Percentiles rank a stretch among this genome's conserved stretches.
Evolutionary conservation across 2,888 invertebrate species (phyloP).

Genomic region (Gnatocerus cornutus): DNA sequence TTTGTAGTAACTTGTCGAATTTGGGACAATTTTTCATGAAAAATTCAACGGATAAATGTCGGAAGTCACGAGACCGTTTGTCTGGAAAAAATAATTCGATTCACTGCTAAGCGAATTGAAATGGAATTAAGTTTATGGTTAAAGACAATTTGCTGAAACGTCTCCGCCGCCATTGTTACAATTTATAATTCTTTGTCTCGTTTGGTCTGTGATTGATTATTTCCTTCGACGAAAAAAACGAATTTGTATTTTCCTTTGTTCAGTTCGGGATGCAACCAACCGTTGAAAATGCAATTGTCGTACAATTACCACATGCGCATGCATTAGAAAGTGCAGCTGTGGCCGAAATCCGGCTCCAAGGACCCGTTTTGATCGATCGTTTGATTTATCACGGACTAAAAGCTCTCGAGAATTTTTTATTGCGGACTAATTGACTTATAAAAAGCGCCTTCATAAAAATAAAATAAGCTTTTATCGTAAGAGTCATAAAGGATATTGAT

Average conservation of each 20-base stretch:
- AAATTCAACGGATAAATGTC: conserved; percentile 19
- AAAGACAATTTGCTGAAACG: conserved; percentile 24
- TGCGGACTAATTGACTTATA: conserved; percentile 44
- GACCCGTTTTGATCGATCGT: no score
- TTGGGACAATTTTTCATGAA: conserved; percentile 13
- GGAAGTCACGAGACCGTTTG: conserved; percentile 19
- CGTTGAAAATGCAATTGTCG: conserved; percentile 16
- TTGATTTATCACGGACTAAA: conserved; percentile 34
- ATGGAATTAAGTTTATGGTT: conserved; percentile 26
- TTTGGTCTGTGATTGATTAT: conserved; percentile 42
- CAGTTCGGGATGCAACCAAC: conserved; percentile 1
- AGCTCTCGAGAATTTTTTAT: conserved; percentile 41
- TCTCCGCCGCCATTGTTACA: not conserved
- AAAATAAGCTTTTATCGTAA: conserved; percentile 44
- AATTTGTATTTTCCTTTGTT: conserved; percentile 14
- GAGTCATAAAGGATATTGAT: conserved; percentile 39
- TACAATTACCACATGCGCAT: conserved; percentile 5
- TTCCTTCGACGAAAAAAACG: conserved; percentile 23
- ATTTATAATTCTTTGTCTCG: conserved; percentile 36
- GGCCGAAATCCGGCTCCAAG: conserved; percentile 3
- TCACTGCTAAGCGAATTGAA: conserved; percentile 2
- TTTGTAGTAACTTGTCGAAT: no score
- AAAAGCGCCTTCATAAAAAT: conserved; percentile 39
- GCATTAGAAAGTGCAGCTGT: not conserved
- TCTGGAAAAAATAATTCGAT: conserved; percentile 10